Evolutionary conservation across 2,888 invertebrate genomes (phyloP).

Genomic region (Drosophila tanythrix): DNA sequence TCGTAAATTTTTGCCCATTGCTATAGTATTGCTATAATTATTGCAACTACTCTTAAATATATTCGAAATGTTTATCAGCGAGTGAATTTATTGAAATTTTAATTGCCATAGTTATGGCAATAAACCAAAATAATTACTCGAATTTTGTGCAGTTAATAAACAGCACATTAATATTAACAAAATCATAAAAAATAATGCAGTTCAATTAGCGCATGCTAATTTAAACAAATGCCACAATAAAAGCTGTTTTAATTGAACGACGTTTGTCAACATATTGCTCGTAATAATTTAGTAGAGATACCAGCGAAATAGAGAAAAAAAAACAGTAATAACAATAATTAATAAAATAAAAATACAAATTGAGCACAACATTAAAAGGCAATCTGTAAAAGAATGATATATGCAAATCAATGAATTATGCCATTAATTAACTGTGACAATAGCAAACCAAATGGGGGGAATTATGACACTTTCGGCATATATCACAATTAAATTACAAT

Average conservation of each 20-base stretch:
- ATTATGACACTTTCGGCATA: slow-evolving; percentile 28
- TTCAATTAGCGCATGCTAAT: not conserved
- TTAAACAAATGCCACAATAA: not conserved
- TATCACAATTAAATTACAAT: slow-evolving; percentile 40
- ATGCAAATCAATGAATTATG: slow-evolving; percentile 49
- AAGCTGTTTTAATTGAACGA: slow-evolving; percentile 10
- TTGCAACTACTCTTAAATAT: too few relatives aligned
- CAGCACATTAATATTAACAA: not conserved
- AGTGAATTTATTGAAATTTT: not conserved
- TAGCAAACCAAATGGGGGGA: slow-evolving; percentile 1
- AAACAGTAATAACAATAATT: slow-evolving; percentile 12
- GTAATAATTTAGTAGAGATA: slow-evolving; percentile 6
- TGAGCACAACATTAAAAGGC: slow-evolving; percentile 32
- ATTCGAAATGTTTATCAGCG: not conserved
- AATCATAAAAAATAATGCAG: not conserved
- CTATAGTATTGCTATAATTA: too few relatives aligned
- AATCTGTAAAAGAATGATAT: slow-evolving; percentile 38
- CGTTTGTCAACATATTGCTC: slow-evolving; percentile 6
- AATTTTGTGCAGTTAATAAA: not conserved
- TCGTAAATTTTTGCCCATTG: not conserved
- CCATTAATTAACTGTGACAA: slow-evolving; percentile 44
- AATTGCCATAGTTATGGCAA: not conserved
- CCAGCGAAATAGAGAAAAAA: not conserved
- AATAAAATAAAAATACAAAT: slow-evolving; percentile 12
- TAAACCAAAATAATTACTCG: not conserved